Evolutionary conservation across 2,797 vertebrate species (phyloP), one percentile per base, ranked within the genome.

Genomic region (Dallia pectoralis): DNA sequence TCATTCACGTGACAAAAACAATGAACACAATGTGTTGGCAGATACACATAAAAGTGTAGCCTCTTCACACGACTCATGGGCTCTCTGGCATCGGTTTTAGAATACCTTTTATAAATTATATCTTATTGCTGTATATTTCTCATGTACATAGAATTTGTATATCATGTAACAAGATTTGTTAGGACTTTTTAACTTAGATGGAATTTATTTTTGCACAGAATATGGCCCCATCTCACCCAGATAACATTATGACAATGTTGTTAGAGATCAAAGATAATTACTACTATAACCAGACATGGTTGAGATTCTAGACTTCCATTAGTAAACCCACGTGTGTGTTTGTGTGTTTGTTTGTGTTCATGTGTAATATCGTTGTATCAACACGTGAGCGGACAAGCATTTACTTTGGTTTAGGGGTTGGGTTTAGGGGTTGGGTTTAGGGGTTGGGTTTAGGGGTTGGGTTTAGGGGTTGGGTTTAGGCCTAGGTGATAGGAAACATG

Each of bases 201-300:
- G 29, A 30, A 30, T 64, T 2, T 33, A 19, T 64, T 64, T 33
- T 64, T 64, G 62, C 62, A 64, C 62, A 64, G 30, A 64, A 64
- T 30, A 9, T 8, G 22, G 53, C 4, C 19, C n/a, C 19, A 22
- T 56, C 51, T 56, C 9, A 9, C n/a, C n/a, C 4, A 9, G 36
- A 40, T 6, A 18, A 56, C 51, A 3, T 56, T 12, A 56, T 27
- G n/a, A 59, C 22, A 14, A 14, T 59, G 53, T 27, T 59, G 9
- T 56, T 56, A 56, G n/a, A 14, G 53, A 59, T 59, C 53, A 27
- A 59, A 59, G 53, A 25, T 22, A 27, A 27, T 56, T 18, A 56
- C 22, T 56, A 56, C 25, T 56, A 22, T 56, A 56, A 56, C 22
- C n/a, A 22, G 53, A 56, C 40, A 14, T 6, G 16, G 49, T 22